These are phyloP conservation scores for Cricetomys ansorgei DNA, from an alignment of 2,113 vertebrate genomes.

Conservation along the genomic window DNA sequence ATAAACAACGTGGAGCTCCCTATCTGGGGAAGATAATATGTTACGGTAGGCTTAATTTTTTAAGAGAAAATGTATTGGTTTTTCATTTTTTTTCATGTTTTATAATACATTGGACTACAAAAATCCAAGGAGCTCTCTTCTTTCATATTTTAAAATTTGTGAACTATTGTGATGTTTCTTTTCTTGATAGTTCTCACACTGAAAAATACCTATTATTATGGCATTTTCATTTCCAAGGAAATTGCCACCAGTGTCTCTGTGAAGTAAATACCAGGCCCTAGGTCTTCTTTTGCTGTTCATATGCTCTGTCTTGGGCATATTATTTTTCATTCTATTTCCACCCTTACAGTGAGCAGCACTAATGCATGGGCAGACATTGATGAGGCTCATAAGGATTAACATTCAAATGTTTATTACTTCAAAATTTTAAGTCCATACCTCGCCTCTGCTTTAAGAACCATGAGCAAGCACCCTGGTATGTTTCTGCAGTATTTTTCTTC, in stretches of 20 bases:
- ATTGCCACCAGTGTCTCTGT: not conserved
- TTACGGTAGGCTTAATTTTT: not conserved
- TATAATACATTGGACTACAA: not conserved
- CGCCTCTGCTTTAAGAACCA: not conserved
- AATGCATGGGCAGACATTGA: not conserved
- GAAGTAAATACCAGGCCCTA: not conserved
- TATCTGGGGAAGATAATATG: not conserved
- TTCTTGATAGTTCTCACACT: not conserved
- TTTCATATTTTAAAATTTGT: constrained; percentile 23
- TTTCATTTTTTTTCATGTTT: not conserved
- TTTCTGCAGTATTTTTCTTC: constrained; percentile 24
- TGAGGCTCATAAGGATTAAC: not conserved
- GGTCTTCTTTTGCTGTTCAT: not conserved
- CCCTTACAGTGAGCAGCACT: not conserved
- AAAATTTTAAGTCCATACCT: constrained; percentile 11
- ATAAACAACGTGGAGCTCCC: not conserved
- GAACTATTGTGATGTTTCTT: not conserved
- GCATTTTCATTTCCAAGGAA: constrained; percentile 30
- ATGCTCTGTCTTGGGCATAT: not conserved
- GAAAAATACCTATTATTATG: not conserved
- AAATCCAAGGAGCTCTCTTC: constrained; percentile 4
- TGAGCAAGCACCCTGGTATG: not conserved
- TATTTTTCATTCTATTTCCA: not conserved
- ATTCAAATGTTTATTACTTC: not conserved
- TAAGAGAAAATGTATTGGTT: not conserved